Evolutionary conservation across 1,140 invertebrate genomes (phyloP).

Genomic region (Coenobita brevimanus): DNA sequence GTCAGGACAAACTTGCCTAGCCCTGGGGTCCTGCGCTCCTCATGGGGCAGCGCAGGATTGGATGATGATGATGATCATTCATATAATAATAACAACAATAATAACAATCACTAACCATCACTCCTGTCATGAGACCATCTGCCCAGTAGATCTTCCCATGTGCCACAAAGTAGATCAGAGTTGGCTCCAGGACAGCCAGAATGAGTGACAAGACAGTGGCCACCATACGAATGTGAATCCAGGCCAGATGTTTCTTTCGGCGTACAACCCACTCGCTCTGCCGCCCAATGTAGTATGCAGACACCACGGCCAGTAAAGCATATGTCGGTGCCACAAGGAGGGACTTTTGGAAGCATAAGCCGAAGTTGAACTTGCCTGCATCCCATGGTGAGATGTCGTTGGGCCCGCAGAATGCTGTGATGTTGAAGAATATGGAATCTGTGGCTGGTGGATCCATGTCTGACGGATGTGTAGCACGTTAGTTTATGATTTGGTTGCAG

Average conservation of each 20-base stretch:
- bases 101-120: conserved; percentile 49
- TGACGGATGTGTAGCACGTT: too few species aligned
- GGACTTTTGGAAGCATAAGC: conserved; percentile 87
- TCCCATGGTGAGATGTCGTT: conserved; percentile 67
- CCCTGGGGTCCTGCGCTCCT: too few species aligned
- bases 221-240: conserved; percentile 79
- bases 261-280: conserved; percentile 77
- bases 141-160: conserved; percentile 75
- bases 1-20: too few species aligned
- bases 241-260: conserved; percentile 77
- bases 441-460: conserved; percentile 6
- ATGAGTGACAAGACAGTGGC: conserved; percentile 78
- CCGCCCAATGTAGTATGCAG: conserved; percentile 84
- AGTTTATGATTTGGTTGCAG: too few species aligned
- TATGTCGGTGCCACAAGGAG: conserved; percentile 78
- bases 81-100: too few species aligned
- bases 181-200: conserved; percentile 80
- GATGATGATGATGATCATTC: too few species aligned
- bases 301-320: conserved; percentile 80
- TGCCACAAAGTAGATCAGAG: conserved; percentile 72
- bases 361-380: conserved; percentile 77
- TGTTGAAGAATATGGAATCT: conserved; percentile 49
- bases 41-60: too few species aligned
- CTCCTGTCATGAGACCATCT: conserved; percentile 79
- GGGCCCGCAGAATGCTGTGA: conserved; percentile 62